Percentiles rank a stretch among this genome's conserved stretches.
Evolutionary conservation across 2,113 vertebrate species (phyloP).

Genomic region (Corythoichthys haematopterus): DNA sequence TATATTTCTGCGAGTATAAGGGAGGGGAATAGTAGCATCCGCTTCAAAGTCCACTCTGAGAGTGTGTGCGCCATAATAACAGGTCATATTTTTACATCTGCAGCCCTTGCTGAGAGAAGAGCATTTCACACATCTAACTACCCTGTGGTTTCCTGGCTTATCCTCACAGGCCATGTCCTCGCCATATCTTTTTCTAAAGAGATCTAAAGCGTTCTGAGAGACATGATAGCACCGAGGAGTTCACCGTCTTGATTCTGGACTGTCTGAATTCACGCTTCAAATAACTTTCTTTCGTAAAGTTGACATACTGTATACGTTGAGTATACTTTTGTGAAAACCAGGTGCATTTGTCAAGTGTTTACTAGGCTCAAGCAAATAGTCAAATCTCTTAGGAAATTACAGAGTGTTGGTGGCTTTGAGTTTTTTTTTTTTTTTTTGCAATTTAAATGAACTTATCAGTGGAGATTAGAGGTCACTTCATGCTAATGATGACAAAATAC

Average conservation of each 20-base stretch:
- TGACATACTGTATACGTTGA: not conserved
- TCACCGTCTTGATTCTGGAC: not conserved
- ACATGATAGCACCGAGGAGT: conserved; percentile 1
- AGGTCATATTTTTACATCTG: conserved; percentile 60
- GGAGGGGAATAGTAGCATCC: conserved; percentile 13
- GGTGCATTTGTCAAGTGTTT: not conserved
- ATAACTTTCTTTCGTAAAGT: not conserved
- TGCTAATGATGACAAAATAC: conserved; percentile 73
- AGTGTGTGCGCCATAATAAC: conserved; percentile 52
- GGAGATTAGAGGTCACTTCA: conserved; percentile 56
- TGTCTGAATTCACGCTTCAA: not conserved
- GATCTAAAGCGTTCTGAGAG: not conserved
- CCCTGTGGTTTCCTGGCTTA: conserved; percentile 56
- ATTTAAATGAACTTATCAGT: not conserved
- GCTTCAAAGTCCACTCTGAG: conserved; percentile 43
- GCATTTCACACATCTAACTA: conserved; percentile 61
- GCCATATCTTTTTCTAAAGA: conserved; percentile 14
- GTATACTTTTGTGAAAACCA: not conserved
- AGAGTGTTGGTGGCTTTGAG: too few relatives aligned
- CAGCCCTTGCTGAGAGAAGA: conserved; percentile 55
- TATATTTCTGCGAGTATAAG: not conserved
- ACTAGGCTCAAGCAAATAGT: not conserved
- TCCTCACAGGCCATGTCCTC: conserved; percentile 43
- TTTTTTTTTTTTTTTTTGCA: not conserved
- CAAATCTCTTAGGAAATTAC: not conserved